Percentiles rank a stretch among this genome's conserved stretches.
Evolutionary conservation across 2,888 invertebrate species (phyloP).

Genomic region (Drosophila eohydei): DNA sequence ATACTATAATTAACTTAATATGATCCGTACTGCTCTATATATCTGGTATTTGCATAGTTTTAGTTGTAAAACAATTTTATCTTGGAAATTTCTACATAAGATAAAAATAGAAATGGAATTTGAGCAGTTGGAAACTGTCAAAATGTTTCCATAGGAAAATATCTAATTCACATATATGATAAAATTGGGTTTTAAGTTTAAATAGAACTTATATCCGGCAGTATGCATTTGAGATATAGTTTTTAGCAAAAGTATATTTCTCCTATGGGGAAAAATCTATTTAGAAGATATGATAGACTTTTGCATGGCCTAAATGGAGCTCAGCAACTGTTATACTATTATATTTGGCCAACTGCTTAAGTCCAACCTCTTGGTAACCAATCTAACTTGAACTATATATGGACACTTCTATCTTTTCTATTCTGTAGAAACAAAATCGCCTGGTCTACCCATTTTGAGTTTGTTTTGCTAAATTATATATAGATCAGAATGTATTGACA

Average conservation of each 20-base stretch:
- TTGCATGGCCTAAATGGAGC: background rate
- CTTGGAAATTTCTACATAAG: background rate
- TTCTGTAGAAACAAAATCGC: background rate
- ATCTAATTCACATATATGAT: too few species aligned
- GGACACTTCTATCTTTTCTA: background rate
- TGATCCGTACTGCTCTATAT: background rate
- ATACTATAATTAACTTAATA: constrained; percentile 71
- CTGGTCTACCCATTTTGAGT: background rate
- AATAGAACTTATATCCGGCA: too few species aligned
- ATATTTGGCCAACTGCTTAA: too few species aligned
- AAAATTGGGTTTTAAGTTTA: too few species aligned
- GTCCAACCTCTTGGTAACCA: too few species aligned
- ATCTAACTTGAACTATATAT: background rate
- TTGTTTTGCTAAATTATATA: background rate
- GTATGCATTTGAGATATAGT: too few species aligned
- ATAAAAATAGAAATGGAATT: background rate
- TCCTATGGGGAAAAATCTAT: too few species aligned
- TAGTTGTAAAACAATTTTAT: too few species aligned
- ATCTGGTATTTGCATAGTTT: background rate
- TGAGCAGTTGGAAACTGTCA: too few species aligned
- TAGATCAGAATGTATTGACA: background rate
- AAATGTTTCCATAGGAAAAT: too few species aligned
- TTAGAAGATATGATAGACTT: background rate
- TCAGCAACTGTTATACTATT: background rate
- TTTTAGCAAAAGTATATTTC: too few species aligned